Evolutionary conservation across 1,140 invertebrate genomes (phyloP).

Genomic region (Caerostris darwini): DNA sequence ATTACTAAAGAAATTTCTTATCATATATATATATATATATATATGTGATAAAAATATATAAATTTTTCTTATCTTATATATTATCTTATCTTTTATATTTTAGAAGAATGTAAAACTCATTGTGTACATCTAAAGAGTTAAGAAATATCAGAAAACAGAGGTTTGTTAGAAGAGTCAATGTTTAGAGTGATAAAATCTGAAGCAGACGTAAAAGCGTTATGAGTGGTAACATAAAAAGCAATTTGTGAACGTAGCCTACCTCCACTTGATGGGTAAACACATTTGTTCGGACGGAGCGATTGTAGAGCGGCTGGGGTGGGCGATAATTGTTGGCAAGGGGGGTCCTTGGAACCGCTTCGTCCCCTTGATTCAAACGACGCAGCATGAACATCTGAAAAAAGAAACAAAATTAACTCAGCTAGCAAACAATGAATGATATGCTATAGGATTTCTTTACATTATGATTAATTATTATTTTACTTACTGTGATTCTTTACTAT

Average conservation of each 20-base stretch:
- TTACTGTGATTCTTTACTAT: too few species aligned
- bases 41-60: too few species aligned
- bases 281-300: constrained; percentile 96
- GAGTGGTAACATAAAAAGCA: background rate
- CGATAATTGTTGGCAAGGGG: constrained; percentile 96
- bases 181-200: background rate
- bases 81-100: too few species aligned
- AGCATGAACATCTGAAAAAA: constrained; percentile 89
- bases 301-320: constrained; percentile 93
- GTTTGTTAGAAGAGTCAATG: background rate
- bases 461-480: too few species aligned
- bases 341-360: constrained; percentile 90
- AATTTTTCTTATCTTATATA: too few species aligned
- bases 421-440: too few species aligned
- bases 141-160: too few species aligned
- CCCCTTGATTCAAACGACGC: constrained; percentile 92
- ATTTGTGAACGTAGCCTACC: constrained; percentile 83
- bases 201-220: background rate
- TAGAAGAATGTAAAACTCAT: too few species aligned
- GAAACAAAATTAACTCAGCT: background rate
- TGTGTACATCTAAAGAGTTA: too few species aligned
- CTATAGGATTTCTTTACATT: too few species aligned
- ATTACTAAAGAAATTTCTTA: too few species aligned
- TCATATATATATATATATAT: too few species aligned
- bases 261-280: constrained; percentile 94